Conservation (phyloP, 1,140 invertebrate species). For the Saccostrea cuccullata region DNA sequence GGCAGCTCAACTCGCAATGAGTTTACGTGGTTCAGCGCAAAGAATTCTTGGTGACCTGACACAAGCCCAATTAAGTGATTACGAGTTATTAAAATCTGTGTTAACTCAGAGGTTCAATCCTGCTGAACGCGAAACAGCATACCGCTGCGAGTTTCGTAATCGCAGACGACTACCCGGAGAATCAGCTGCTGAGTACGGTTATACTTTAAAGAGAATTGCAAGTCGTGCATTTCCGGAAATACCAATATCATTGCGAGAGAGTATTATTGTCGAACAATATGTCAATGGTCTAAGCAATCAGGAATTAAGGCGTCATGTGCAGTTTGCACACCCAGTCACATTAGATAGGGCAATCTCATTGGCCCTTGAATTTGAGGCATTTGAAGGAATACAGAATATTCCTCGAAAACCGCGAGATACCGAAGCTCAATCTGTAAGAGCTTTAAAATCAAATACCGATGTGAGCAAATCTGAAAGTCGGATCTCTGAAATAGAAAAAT, state of each 20-base stretch:
- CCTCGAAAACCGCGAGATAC: conserved; percentile 6
- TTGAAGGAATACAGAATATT: conserved; percentile 9
- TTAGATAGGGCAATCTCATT: not conserved
- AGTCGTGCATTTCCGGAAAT: conserved; percentile 48
- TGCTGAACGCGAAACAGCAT: conserved; percentile 49
- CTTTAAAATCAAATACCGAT: not conserved
- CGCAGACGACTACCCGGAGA: conserved; percentile 39
- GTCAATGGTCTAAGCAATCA: not conserved
- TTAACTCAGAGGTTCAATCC: conserved; percentile 49
- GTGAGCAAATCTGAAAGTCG: not conserved
- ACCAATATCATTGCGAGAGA: not conserved
- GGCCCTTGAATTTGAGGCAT: not conserved
- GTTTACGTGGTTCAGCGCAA: conserved; percentile 47
- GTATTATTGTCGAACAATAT: conserved; percentile 42
- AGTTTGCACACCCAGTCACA: not conserved
- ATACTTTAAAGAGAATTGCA: conserved; percentile 48
- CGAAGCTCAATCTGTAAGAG: not conserved
- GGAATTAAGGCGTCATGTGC: not conserved
- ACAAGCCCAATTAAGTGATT: not conserved
- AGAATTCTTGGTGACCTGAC: conserved; percentile 34
- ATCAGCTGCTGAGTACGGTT: conserved; percentile 10
- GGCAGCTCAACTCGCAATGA: conserved; percentile 39
- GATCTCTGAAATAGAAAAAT: not conserved
- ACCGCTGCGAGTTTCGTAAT: conserved; percentile 53
- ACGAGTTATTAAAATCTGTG: not conserved